A percentile compares a stretch with the other conserved stretches of the same genome.
Evolutionary conservation across 2,797 vertebrate species (phyloP).

Genomic region (Pristis pectinata): DNA sequence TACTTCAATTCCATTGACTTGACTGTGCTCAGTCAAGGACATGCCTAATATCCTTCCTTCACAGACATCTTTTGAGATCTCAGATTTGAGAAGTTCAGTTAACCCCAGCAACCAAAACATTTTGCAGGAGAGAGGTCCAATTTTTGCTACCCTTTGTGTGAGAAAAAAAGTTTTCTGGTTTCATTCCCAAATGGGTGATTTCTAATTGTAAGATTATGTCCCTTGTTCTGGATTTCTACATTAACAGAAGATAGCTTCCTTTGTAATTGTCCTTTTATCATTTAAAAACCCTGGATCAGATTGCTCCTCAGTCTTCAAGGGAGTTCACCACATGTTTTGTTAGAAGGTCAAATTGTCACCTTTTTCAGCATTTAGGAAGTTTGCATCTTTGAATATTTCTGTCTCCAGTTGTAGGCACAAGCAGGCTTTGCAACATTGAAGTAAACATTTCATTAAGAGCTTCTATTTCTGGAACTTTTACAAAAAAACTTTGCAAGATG

Average conservation of each 20-base stretch:
- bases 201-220: not conserved
- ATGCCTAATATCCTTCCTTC: not conserved
- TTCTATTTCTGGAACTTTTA: not conserved
- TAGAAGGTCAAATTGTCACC: not conserved
- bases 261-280: not conserved
- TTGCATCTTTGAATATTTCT: conserved; percentile 7
- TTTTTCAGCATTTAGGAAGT: not conserved
- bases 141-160: not conserved
- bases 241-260: not conserved
- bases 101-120: not conserved
- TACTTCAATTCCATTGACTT: not conserved
- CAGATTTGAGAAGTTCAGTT: not conserved
- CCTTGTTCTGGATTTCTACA: conserved; percentile 15
- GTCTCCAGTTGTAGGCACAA: not conserved
- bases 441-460: not conserved
- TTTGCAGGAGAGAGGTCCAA: not conserved
- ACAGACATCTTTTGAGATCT: not conserved
- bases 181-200: not conserved
- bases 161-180: not conserved
- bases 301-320: not conserved
- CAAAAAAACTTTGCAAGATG: conserved; percentile 19
- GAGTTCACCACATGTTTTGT: not conserved
- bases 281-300: not conserved
- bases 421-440: conserved; percentile 1
- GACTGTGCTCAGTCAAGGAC: not conserved